phyloP scores from a whole-genome alignment of 2,888 invertebrate genomes.

The Neria commutata region DNA sequence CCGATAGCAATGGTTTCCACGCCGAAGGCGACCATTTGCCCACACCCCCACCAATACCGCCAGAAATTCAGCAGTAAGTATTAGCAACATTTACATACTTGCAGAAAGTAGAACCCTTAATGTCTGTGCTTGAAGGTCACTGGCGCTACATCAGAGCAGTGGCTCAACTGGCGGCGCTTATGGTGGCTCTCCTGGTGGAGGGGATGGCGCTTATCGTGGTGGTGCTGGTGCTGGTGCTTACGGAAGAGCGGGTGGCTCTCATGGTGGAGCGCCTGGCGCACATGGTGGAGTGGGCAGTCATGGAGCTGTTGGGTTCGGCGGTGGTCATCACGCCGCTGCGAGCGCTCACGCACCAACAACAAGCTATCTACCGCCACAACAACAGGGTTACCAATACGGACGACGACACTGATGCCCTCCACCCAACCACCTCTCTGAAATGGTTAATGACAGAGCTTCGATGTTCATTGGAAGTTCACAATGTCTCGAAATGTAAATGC shows the following conservation, averaged over 20 bases:
- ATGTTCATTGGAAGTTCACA: constrained; percentile 5
- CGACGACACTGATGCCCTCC: constrained; percentile 25
- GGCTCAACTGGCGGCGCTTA: constrained; percentile 18
- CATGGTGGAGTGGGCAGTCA: constrained; percentile 2
- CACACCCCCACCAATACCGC: constrained; percentile 76
- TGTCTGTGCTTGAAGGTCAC: constrained; percentile 27
- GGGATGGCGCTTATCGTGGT: constrained; percentile 10
- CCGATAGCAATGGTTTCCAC: constrained; percentile 79
- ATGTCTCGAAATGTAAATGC: no score
- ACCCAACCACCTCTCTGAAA: no score
- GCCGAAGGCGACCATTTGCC: constrained; percentile 79
- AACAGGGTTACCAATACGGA: constrained; percentile 34
- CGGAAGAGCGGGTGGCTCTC: not conserved
- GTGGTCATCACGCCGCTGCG: constrained; percentile 28
- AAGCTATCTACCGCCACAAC: constrained; percentile 51
- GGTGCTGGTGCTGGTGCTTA: not conserved
- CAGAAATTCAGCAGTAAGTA: constrained; percentile 38
- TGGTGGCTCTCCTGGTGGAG: constrained; percentile 21
- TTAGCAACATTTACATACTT: not conserved
- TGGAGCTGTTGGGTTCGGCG: constrained; percentile 13
- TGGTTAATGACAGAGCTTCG: constrained; percentile 33
- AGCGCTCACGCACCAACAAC: constrained; percentile 40
- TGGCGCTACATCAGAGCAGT: constrained; percentile 34
- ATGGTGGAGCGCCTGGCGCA: constrained; percentile 3
- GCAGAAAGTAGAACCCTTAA: not conserved